Conservation (phyloP, 1,140 invertebrate species). For the Drosophila aff. region DNA sequence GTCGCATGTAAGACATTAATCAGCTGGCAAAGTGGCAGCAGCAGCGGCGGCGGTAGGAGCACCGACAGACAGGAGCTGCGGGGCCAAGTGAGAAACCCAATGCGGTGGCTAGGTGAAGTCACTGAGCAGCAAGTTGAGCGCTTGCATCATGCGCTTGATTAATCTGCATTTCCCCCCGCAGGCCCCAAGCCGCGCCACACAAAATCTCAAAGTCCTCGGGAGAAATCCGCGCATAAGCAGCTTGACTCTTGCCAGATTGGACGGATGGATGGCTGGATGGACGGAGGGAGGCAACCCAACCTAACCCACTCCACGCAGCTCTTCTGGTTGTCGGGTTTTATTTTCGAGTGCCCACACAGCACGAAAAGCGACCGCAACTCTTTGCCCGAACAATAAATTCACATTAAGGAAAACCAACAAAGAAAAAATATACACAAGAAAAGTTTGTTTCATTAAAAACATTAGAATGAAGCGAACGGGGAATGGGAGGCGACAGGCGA, state of each 20-base stretch:
- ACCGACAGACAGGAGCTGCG: slow-evolving; percentile 14
- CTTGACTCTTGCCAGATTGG: slow-evolving; percentile 59
- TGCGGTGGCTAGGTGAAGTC: slow-evolving; percentile 70
- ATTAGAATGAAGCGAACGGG: slow-evolving; percentile 65
- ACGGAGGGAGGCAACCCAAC: slow-evolving; percentile 29
- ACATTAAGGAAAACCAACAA: slow-evolving; percentile 45
- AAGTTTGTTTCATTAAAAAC: slow-evolving; percentile 76
- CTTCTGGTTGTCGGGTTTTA: slow-evolving; percentile 51
- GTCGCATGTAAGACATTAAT: slow-evolving; percentile 83
- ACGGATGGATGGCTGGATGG: not conserved
- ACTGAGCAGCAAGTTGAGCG: slow-evolving; percentile 73
- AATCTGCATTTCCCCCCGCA: slow-evolving; percentile 61
- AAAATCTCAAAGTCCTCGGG: slow-evolving; percentile 6
- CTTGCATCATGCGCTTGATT: slow-evolving; percentile 74
- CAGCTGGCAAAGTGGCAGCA: slow-evolving; percentile 78
- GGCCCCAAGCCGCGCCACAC: not conserved
- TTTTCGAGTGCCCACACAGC: slow-evolving; percentile 81
- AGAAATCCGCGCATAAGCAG: slow-evolving; percentile 57
- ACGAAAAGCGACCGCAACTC: slow-evolving; percentile 44
- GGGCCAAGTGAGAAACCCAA: slow-evolving; percentile 8
- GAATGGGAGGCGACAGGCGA: slow-evolving; percentile 57
- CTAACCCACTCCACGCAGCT: slow-evolving; percentile 42
- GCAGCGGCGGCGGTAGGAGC: slow-evolving; percentile 57
- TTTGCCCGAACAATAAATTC: slow-evolving; percentile 74
- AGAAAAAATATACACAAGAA: slow-evolving; percentile 10